phyloP scores from a whole-genome alignment of 2,888 invertebrate species.

The Drosophila macrothrix region DNA sequence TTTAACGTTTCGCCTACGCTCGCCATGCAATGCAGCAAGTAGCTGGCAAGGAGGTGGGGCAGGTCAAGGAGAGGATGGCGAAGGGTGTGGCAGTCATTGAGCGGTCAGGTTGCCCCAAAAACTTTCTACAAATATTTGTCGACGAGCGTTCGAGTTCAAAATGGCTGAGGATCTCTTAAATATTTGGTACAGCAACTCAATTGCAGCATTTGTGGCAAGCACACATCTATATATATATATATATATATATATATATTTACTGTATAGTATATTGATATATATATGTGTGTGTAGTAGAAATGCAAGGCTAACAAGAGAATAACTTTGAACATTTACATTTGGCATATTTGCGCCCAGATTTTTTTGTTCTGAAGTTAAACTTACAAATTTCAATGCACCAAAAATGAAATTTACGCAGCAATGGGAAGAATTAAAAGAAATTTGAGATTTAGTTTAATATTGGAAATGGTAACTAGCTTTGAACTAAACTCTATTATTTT shows the following conservation, averaged over 20 bases:
- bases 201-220: slow-evolving; percentile 30
- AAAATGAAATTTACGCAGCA: neutral
- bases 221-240: neutral
- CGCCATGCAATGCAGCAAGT: slow-evolving; percentile 32
- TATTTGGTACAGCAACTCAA: slow-evolving; percentile 32
- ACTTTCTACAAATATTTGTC: slow-evolving; percentile 71
- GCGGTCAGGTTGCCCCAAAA: slow-evolving; percentile 26
- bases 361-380: neutral
- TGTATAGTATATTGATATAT: slow-evolving; percentile 3
- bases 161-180: slow-evolving; percentile 37
- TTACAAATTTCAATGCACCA: neutral
- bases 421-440: neutral
- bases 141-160: slow-evolving; percentile 51
- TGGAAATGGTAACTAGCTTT: neutral
- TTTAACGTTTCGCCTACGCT: slow-evolving; percentile 68
- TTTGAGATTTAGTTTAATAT: neutral
- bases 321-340: slow-evolving; percentile 23
- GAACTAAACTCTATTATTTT: neutral
- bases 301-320: slow-evolving; percentile 31
- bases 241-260: slow-evolving; percentile 2
- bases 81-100: neutral
- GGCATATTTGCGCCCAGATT: neutral
- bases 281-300: neutral
- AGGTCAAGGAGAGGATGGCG: neutral
- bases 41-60: neutral